These are phyloP conservation scores for Chelon auratus DNA, from an alignment of 2,797 vertebrate genomes.

Conservation along the genomic window DNA sequence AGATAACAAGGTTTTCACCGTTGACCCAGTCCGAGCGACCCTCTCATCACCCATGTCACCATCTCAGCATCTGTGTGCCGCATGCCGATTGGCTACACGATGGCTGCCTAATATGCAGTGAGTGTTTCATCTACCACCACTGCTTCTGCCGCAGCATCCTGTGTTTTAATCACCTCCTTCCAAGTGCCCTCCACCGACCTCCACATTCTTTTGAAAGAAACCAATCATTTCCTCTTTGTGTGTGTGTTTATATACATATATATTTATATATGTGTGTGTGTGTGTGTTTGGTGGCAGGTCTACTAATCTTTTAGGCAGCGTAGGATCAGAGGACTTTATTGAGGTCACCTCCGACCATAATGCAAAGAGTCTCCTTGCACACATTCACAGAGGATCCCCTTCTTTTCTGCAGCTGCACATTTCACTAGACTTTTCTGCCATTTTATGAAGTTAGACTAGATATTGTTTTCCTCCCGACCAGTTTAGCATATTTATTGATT, in stretches of 20 bases:
- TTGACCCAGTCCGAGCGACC: slow-evolving; percentile 74
- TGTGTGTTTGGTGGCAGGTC: slow-evolving; percentile 39
- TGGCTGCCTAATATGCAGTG: slow-evolving; percentile 48
- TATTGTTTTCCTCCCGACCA: too few relatives aligned
- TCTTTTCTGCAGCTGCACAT: too few relatives aligned
- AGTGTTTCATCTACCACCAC: slow-evolving; percentile 51
- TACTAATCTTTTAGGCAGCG: slow-evolving; percentile 54
- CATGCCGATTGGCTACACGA: slow-evolving; percentile 65
- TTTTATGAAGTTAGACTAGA: slow-evolving; percentile 9
- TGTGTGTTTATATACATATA: slow-evolving; percentile 28
- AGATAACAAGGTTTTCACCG: slow-evolving; percentile 42
- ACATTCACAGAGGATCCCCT: too few relatives aligned
- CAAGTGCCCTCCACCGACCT: slow-evolving; percentile 54
- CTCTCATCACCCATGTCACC: slow-evolving; percentile 58
- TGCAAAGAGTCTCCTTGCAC: slow-evolving; percentile 35
- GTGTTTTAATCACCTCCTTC: slow-evolving; percentile 73
- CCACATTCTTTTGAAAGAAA: slow-evolving; percentile 60
- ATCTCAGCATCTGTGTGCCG: slow-evolving; percentile 56
- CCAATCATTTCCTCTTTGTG: slow-evolving; percentile 52
- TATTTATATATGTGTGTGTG: slow-evolving; percentile 27
- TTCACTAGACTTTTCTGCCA: slow-evolving; percentile 5
- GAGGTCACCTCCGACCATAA: slow-evolving; percentile 65
- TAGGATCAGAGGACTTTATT: slow-evolving; percentile 60
- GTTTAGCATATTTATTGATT: slow-evolving; percentile 53
- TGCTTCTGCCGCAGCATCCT: slow-evolving; percentile 9